phyloP scores from a whole-genome alignment of 2,113 vertebrate genomes.

The Hepsetus odoe region DNA sequence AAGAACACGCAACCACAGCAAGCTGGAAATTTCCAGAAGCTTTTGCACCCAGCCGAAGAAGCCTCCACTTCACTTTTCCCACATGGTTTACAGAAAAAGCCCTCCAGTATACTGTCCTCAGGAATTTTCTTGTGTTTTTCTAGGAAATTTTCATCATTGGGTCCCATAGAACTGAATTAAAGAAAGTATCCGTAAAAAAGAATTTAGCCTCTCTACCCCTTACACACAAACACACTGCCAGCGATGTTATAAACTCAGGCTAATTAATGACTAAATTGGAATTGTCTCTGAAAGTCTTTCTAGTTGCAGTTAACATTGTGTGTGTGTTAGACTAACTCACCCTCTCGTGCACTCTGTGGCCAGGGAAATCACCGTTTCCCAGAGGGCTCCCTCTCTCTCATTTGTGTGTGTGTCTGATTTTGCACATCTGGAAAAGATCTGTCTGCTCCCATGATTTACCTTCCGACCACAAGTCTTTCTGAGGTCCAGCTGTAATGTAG shows the following conservation, averaged over 20 bases:
- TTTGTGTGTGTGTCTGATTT: slow-evolving; percentile 63
- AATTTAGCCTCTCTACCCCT: slow-evolving; percentile 18
- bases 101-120: slow-evolving; percentile 59
- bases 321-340: slow-evolving; percentile 71
- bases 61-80: slow-evolving; percentile 61
- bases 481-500: slow-evolving; percentile 52
- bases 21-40: slow-evolving; percentile 69
- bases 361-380: slow-evolving; percentile 81
- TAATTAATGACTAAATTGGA: slow-evolving; percentile 36
- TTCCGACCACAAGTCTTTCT: slow-evolving; percentile 58
- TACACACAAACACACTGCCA: not conserved
- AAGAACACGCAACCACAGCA: slow-evolving; percentile 50
- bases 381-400: slow-evolving; percentile 73
- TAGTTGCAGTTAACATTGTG: slow-evolving; percentile 27
- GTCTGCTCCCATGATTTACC: slow-evolving; percentile 67
- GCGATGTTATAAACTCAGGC: not conserved
- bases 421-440: slow-evolving; percentile 77
- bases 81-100: slow-evolving; percentile 51
- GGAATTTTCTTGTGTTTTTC: slow-evolving; percentile 36
- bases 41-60: slow-evolving; percentile 55
- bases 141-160: slow-evolving; percentile 58
- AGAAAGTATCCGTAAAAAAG: slow-evolving; percentile 58
- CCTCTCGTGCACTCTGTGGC: slow-evolving; percentile 78
- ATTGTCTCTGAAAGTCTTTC: slow-evolving; percentile 34
- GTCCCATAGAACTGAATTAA: slow-evolving; percentile 54